These are phyloP conservation scores for Lutraria rhynchaena DNA, from an alignment of 1,140 invertebrate species.

Conservation along the genomic window DNA sequence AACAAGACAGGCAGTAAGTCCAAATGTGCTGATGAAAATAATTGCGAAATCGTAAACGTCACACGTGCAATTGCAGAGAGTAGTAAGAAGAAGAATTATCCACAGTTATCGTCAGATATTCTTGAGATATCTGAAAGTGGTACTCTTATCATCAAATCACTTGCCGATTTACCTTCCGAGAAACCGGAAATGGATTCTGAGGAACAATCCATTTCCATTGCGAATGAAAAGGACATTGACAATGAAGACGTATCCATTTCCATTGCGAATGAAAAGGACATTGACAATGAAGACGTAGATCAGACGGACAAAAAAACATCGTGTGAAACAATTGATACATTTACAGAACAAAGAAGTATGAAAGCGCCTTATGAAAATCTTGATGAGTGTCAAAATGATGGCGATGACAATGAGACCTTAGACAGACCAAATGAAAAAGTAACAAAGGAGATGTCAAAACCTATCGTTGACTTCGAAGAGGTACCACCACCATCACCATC, in stretches of 20 bases:
- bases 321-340: neutral
- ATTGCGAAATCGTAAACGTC: neutral
- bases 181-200: neutral
- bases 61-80: neutral
- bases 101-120: neutral
- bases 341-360: no score
- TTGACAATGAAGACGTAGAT: constrained; percentile 15
- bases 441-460: constrained; percentile 2
- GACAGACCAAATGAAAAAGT: neutral
- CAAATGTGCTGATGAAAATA: neutral
- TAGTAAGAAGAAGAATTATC: neutral
- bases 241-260: no score
- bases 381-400: no score
- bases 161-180: constrained; percentile 23
- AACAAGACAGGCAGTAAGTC: neutral
- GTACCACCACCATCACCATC: constrained; percentile 53
- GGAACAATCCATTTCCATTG: neutral
- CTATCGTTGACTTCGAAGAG: neutral
- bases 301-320: constrained; percentile 14
- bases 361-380: no score
- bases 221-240: neutral
- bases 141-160: constrained; percentile 43
- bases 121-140: constrained; percentile 44
- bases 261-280: neutral
- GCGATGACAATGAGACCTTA: neutral